Percentiles rank a stretch among this genome's conserved stretches.
Conservation (phyloP, 2,113 vertebrate species). For the Corapipo altera region DNA sequence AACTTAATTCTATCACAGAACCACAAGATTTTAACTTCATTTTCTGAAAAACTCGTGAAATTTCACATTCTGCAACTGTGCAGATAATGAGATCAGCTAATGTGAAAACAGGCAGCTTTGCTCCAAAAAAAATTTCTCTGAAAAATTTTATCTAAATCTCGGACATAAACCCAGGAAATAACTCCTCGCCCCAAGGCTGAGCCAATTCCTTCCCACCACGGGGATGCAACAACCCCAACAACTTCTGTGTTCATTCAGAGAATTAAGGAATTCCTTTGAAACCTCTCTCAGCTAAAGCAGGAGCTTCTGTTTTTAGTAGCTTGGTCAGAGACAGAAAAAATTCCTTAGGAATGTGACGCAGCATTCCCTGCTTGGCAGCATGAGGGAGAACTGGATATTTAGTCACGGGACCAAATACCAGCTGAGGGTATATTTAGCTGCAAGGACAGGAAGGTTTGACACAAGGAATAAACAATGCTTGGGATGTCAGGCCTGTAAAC, state of each 20-base stretch:
- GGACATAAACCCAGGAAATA: neutral
- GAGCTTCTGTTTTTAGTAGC: neutral
- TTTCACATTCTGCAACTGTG: neutral
- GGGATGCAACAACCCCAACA: neutral
- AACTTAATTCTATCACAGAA: neutral
- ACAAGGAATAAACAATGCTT: neutral
- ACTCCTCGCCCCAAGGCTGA: neutral
- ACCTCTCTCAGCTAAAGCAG: neutral
- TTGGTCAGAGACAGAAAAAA: neutral
- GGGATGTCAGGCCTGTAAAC: neutral
- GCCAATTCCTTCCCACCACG: neutral
- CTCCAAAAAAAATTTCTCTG: neutral
- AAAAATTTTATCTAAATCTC: neutral
- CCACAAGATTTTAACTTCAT: neutral
- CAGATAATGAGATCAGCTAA: neutral
- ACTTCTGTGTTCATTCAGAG: neutral
- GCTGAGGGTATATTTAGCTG: neutral
- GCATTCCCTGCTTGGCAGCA: neutral
- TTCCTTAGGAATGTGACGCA: neutral
- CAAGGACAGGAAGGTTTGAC: neutral
- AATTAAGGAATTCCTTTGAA: neutral
- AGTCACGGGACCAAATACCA: neutral
- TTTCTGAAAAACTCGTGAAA: neutral
- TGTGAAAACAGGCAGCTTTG: neutral
- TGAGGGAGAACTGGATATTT: rapidly evolving